Evolutionary conservation across 2,113 vertebrate species (phyloP), one percentile per base, ranked within the genome.

Genomic region (Myiozetetes cayanensis): DNA sequence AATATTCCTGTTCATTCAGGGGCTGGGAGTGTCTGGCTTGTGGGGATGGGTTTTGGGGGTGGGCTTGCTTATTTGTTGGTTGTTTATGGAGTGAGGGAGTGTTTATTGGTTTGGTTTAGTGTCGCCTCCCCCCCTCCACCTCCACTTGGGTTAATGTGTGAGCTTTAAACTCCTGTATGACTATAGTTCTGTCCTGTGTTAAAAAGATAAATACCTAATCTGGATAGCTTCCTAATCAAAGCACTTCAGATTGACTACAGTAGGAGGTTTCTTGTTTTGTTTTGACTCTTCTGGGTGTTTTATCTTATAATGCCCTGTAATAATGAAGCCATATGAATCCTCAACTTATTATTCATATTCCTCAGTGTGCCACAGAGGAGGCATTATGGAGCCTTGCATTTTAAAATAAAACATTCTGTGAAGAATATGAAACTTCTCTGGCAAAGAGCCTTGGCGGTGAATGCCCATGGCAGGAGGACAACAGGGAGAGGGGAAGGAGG

Each of bases 311-410:
- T 96, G 39, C 87, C 81, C 87, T 93, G 82, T 84, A 90, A 93
- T 95, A 93, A 95, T 80, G 90, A 94, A 97, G 74, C 79, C 53
- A 7, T 86, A 35, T 90, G 93, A 96, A 75, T 80, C 46, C 75
- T 85, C 16, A 87, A 92, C 52, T 97, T 87, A 84, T 97, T 95
- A 78, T 56, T 96, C 91, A 47, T 92, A 72, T 75, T 93, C 58
- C 61, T 87, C 84, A 59, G 82, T 72, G 75, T 94, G 90, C 77
- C 91, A 71, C 88, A 75, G 78, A 95, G 87, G 90, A 96, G 82
- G 80, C 67, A 56, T 94, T 94, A 89, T 4, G 6, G 66, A 94
- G 74, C 52, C 80, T 87, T 65, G 67, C 5, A 6, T 96, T 97
- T 92, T 96, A 89, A 93, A 90, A 84, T 65, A 84, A 72, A 94